Base-by-base conservation (phyloP, 2,888 invertebrate genomes). In the Rhingia rostrata region DNA sequence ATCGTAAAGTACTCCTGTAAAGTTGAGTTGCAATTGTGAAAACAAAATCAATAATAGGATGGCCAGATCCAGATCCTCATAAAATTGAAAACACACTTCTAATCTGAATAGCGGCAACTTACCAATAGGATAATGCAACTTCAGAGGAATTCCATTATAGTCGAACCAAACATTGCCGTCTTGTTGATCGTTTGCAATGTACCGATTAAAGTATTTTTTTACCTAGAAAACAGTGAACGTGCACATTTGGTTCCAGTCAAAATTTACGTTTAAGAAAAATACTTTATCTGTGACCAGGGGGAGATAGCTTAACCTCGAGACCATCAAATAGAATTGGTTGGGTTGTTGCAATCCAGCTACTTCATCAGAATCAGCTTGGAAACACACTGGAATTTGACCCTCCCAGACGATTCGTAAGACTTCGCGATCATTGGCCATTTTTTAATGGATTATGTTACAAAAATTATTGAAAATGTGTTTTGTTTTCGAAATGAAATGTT, bases 271-370 rank as follows among this genome's bases (percentile, higher is more conserved):
- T 32, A 51, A 1, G 54, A 6, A 54, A 54, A 87, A 91, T 90
- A 97, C 97, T 94, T 98, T 99, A 90, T 99, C 98, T 35, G 96
- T 97, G 73, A 98, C 97, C 70, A 99, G 93, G 56, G 98, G 98
- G 91, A 99, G 97, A 91, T 99, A 99, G 91, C 97, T 97, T 86
- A 98, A 92, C 89, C 98, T 94, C 49, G 98, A 97, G 22, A 98
- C 96, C 96, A 98, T 97, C 77, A 98, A 93, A 92, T 97, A 98
- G 92, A 96, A 97, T 12, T 97, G 96, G 91, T 98, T 98, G 7
- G 98, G 98, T 87, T 96, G 95, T 89, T 97, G 97, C 53, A 97
- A 93, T 88, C 96, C 96, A 90, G 94, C 95, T 33, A 97, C 95
- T 93, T 99, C 98, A 88, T 98, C 97, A 39, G 95, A 93, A 88